These are phyloP conservation scores for Andricus grossulariae DNA, from an alignment of 1,140 invertebrate genomes.

Conservation along the genomic window DNA sequence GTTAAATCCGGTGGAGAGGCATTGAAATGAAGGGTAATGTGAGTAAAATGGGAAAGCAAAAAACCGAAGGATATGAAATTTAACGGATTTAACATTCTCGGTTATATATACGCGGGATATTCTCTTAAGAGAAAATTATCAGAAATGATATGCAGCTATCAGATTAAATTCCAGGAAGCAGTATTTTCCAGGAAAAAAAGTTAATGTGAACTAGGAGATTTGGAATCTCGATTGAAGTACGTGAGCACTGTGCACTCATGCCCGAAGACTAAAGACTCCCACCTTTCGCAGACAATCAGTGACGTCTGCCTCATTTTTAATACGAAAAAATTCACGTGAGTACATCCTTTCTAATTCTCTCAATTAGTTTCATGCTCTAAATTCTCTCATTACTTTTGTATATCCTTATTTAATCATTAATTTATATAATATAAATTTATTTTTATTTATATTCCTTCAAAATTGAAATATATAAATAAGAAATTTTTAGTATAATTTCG, in stretches of 20 bases:
- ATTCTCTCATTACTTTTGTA: too few species aligned
- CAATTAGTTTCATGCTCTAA: too few species aligned
- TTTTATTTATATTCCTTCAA: too few species aligned
- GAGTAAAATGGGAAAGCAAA: background rate
- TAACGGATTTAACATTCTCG: constrained; percentile 8
- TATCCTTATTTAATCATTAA: too few species aligned
- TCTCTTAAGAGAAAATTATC: constrained; percentile 20
- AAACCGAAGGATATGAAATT: background rate
- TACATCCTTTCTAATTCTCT: too few species aligned
- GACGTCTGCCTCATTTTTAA: background rate
- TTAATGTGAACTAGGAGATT: background rate
- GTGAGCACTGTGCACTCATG: background rate
- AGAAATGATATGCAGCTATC: constrained; percentile 3
- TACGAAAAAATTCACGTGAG: background rate
- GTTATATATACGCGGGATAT: background rate
- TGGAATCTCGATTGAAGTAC: background rate
- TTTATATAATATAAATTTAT: too few species aligned
- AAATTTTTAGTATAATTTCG: too few species aligned
- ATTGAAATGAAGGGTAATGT: background rate
- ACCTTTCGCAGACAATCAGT: too few species aligned
- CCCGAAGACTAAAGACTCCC: background rate
- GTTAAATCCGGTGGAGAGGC: background rate
- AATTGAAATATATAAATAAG: too few species aligned
- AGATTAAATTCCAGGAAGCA: background rate
- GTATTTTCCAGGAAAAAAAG: background rate